phyloP scores from a whole-genome alignment of 2,888 invertebrate genomes.

The Cataglyphis altisquamis region DNA sequence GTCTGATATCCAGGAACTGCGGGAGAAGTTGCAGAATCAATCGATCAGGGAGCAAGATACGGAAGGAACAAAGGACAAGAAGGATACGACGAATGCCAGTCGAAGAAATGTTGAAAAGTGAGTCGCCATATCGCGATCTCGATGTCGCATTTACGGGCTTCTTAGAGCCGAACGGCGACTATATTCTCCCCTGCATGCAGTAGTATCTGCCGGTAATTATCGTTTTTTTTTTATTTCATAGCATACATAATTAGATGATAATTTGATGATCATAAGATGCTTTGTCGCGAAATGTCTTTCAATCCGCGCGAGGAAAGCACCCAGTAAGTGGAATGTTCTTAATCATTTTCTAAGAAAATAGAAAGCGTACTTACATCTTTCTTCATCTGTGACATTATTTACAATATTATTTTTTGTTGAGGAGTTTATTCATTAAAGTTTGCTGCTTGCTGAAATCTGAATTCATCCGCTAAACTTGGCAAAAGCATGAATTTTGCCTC shows the following conservation, averaged over 20 bases:
- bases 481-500: constrained; percentile 32
- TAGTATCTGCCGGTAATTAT: constrained; percentile 67
- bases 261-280: constrained; percentile 25
- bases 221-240: constrained; percentile 58
- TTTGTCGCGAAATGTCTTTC: constrained; percentile 40
- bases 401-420: constrained; percentile 11
- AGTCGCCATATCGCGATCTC: constrained; percentile 61
- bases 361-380: background rate
- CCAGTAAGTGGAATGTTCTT: constrained; percentile 41
- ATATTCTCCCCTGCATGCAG: constrained; percentile 68
- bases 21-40: constrained; percentile 68
- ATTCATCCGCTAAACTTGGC: constrained; percentile 11
- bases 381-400: background rate
- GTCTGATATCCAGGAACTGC: constrained; percentile 87
- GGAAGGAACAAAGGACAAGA: constrained; percentile 89
- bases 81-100: constrained; percentile 90
- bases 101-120: constrained; percentile 82
- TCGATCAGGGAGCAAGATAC: constrained; percentile 86
- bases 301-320: constrained; percentile 24
- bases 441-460: constrained; percentile 12
- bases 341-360: constrained; percentile 3
- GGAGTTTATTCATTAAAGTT: background rate
- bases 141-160: constrained; percentile 40
- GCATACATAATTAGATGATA: constrained; percentile 14
- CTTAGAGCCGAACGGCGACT: constrained; percentile 35